Conservation (phyloP, 2,113 vertebrate species). For the Melospiza melodia region DNA sequence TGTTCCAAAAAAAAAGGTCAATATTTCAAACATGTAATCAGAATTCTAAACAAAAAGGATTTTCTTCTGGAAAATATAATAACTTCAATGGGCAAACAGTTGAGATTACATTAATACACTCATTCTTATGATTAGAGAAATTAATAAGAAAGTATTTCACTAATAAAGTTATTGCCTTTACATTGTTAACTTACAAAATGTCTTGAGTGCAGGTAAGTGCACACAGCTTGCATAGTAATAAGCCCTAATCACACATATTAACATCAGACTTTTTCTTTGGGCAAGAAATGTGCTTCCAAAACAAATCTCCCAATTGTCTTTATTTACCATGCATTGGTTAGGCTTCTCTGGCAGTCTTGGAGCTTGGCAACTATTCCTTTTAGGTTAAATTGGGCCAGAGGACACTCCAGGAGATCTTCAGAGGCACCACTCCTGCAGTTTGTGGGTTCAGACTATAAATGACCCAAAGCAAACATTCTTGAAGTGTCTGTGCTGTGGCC, state of each 20-base stretch:
- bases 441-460: background rate
- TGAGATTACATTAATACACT: conserved; percentile 12
- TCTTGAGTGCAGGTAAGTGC: background rate
- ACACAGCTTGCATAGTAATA: background rate
- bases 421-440: background rate
- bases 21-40: conserved; percentile 81
- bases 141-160: background rate
- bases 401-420: background rate
- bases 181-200: background rate
- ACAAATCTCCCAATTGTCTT: conserved; percentile 4
- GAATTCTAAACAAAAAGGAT: conserved; percentile 64
- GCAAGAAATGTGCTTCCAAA: background rate
- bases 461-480: background rate
- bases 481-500: background rate
- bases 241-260: background rate
- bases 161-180: background rate
- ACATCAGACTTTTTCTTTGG: background rate
- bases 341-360: background rate
- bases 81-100: conserved; percentile 21
- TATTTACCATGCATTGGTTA: background rate
- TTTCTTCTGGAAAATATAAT: conserved; percentile 38
- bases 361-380: background rate
- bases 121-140: conserved; percentile 19
- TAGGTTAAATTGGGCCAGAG: background rate
- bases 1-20: conserved; percentile 58